Evolutionary conservation across 2,113 vertebrate species (phyloP), one percentile per base, ranked within the genome.

Genomic region (Colossoma macropomum): DNA sequence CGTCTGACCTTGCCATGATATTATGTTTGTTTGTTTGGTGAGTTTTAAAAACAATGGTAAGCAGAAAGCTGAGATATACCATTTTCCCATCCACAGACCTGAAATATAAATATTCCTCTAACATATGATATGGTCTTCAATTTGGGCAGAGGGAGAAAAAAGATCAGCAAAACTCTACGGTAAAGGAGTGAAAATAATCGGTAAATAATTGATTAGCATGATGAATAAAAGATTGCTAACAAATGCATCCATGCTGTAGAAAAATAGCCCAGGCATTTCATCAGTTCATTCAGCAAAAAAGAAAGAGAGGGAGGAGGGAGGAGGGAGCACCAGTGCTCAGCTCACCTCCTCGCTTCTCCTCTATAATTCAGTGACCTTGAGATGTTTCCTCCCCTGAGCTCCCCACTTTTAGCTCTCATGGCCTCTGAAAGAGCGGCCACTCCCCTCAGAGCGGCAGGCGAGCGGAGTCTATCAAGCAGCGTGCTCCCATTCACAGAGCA

Each of bases 121-220:
- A 21, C 79, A 52, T 52, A 27, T 41, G 75, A 45, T 54, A 76
- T 30, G 60, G 38, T 81, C 85, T 83, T 84, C 74, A 85, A 41
- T 80, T 59, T 69, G 30, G 62, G 25, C 30, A n/a, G 23, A 23
- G 73, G 76, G 28, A 76, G 79, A 69, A 69, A 72, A 83, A 84
- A 81, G 50, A 69, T 71, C 77, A 86, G 70, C 70, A 85, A 75
- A 83, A 84, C 81, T 79, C 87, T 90, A 79, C 72, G 87, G 89
- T 83, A 87, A 88, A 84, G 84, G 86, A 87, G 79, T 80, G 75
- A 91, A 90, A 89, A 86, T 90, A 89, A 89, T 88, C 80, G 86
- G 71, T 94, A 90, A 93, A 94, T 93, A 92, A 94, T 94, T 87
- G 84, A 95, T 91, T 83, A 32, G 21, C 28, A 48, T 41, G n/a